Evolutionary conservation across 2,797 vertebrate genomes (phyloP).

Genomic region (Brotogeris chrysoptera): DNA sequence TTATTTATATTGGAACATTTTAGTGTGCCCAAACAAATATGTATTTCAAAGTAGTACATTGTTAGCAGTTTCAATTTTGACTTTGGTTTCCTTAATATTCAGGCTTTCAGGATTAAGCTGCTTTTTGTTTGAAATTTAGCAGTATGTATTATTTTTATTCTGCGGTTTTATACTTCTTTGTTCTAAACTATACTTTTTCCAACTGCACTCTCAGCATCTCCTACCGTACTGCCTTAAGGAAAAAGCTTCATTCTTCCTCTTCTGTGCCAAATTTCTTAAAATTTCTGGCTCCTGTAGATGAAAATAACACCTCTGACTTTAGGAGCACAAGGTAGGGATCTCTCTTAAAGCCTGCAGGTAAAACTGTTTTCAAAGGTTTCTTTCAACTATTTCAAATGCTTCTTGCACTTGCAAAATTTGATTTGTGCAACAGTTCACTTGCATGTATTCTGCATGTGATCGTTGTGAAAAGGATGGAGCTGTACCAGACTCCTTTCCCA

Average conservation of each 20-base stretch:
- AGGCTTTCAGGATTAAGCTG: background rate
- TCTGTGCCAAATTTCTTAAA: constrained; percentile 99
- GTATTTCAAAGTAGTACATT: background rate
- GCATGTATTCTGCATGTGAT: background rate
- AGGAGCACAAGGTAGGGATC: constrained; percentile 86
- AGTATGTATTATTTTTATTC: constrained; percentile 51
- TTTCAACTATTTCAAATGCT: constrained; percentile 17
- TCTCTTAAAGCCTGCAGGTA: constrained; percentile 4
- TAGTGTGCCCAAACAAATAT: background rate
- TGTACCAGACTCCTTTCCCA: background rate
- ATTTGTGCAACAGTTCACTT: background rate
- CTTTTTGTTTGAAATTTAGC: constrained; percentile 42
- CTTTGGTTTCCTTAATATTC: constrained; percentile 6
- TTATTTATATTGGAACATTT: background rate
- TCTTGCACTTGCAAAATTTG: background rate
- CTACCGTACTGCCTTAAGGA: constrained; percentile 89
- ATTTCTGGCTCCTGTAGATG: constrained; percentile 96
- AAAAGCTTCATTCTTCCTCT: constrained; percentile 93
- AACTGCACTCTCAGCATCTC: constrained; percentile 79
- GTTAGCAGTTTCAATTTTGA: background rate
- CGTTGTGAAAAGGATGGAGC: background rate
- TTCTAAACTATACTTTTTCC: constrained; percentile 79
- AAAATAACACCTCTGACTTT: constrained; percentile 87
- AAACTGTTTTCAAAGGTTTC: constrained; percentile 30
- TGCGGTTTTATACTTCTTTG: constrained; percentile 59